Percentiles rank a stretch among this genome's conserved stretches.
Evolutionary conservation across 2,888 invertebrate genomes (phyloP).

Genomic region (Apodemia mormo): DNA sequence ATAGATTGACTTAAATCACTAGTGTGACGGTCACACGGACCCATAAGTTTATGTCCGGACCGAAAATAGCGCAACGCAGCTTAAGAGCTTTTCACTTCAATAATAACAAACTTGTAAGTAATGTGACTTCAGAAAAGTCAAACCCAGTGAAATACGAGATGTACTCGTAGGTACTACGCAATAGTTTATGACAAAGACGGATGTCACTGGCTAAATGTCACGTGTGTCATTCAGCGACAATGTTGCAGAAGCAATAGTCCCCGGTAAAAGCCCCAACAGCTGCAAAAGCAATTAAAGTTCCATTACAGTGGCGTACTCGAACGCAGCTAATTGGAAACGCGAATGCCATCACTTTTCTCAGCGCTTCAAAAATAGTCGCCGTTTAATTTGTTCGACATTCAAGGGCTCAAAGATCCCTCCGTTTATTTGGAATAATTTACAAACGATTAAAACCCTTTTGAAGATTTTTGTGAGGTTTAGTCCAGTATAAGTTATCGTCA

Average conservation of each 20-base stretch:
- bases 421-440: background rate
- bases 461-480: background rate
- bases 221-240: background rate
- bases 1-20: too few species aligned
- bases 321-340: conserved; percentile 7
- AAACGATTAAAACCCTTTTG: background rate
- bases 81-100: too few species aligned
- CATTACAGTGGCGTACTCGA: background rate
- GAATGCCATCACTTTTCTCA: conserved; percentile 1
- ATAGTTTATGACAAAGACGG: too few species aligned
- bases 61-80: too few species aligned
- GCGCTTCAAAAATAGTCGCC: background rate
- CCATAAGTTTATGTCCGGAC: too few species aligned
- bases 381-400: conserved; percentile 4
- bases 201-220: too few species aligned
- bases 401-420: background rate
- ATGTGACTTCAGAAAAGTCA: too few species aligned
- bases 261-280: background rate
- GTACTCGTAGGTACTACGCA: too few species aligned
- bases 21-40: too few species aligned
- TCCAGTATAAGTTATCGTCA: background rate
- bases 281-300: conserved; percentile 5
- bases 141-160: too few species aligned
- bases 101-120: too few species aligned
- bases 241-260: background rate